Evolutionary conservation across 2,113 vertebrate species (phyloP).

Genomic region (Tragelaphus buxtoni): DNA sequence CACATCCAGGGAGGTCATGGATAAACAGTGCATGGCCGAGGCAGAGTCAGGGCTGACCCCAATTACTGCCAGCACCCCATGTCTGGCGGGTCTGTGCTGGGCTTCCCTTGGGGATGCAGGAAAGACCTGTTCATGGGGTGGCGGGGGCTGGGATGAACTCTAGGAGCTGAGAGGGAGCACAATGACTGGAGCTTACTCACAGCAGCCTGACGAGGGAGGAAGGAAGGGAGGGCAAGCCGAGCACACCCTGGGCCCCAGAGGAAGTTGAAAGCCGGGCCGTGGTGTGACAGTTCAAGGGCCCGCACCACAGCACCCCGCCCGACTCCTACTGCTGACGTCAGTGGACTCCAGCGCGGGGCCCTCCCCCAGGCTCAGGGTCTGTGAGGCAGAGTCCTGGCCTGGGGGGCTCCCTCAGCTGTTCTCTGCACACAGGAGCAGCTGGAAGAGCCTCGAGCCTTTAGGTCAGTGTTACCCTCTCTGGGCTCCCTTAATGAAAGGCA

Average conservation of each 20-base stretch:
- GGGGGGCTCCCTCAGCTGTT: not conserved
- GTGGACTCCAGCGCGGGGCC: not conserved
- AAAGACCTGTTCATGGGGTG: not conserved
- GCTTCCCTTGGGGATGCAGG: too few relatives aligned
- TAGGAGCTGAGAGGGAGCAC: not conserved
- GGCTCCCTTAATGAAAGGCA: not conserved
- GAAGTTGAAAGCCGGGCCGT: conserved; percentile 15
- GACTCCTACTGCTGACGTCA: not conserved
- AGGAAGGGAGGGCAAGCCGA: not conserved
- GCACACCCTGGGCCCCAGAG: not conserved
- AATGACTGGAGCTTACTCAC: not conserved
- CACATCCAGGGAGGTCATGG: not conserved
- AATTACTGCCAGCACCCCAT: fast-evolving
- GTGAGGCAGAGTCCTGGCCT: not conserved
- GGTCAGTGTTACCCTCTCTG: not conserved
- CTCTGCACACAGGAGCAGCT: not conserved
- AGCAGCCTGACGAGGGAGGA: not conserved
- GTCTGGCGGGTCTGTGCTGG: not conserved
- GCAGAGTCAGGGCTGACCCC: not conserved
- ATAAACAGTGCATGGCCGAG: not conserved
- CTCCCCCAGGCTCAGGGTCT: too few relatives aligned
- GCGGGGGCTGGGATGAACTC: not conserved
- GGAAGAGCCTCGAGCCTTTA: not conserved
- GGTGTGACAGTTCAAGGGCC: not conserved
- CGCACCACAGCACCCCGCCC: not conserved